Conservation (phyloP, 2,797 vertebrate genomes). For the Arvicola amphibius region DNA sequence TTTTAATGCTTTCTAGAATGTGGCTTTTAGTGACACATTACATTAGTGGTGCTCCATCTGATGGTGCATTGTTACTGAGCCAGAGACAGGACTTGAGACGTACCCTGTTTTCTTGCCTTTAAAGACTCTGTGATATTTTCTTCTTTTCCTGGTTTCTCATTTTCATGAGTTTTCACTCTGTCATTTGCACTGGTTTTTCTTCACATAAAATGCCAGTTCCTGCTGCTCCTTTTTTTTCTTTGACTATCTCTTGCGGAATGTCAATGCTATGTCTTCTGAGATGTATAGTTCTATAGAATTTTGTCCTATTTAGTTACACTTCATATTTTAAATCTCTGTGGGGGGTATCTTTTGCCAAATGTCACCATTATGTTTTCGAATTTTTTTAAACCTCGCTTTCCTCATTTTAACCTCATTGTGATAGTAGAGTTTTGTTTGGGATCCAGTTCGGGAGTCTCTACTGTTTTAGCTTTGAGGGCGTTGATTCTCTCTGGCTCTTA, state of each 20-base stretch:
- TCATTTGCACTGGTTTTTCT: neutral
- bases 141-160: neutral
- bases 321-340: neutral
- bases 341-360: neutral
- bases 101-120: neutral
- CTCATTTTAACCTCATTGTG: neutral
- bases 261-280: neutral
- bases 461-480: neutral
- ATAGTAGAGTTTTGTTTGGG: neutral
- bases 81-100: neutral
- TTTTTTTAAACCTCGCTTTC: neutral
- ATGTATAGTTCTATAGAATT: slow-evolving; percentile 4
- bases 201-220: slow-evolving; percentile 4
- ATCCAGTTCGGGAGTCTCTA: neutral
- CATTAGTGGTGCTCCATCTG: neutral
- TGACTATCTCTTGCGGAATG: neutral
- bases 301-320: neutral
- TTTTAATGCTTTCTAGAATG: neutral
- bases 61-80: neutral
- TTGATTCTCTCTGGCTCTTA: neutral
- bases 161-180: too few relatives aligned
- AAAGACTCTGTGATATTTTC: neutral
- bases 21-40: neutral
- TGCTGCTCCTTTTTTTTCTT: neutral
- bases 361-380: neutral